phyloP scores from a whole-genome alignment of 1,140 invertebrate species.

The Matsumurasca onukii region DNA sequence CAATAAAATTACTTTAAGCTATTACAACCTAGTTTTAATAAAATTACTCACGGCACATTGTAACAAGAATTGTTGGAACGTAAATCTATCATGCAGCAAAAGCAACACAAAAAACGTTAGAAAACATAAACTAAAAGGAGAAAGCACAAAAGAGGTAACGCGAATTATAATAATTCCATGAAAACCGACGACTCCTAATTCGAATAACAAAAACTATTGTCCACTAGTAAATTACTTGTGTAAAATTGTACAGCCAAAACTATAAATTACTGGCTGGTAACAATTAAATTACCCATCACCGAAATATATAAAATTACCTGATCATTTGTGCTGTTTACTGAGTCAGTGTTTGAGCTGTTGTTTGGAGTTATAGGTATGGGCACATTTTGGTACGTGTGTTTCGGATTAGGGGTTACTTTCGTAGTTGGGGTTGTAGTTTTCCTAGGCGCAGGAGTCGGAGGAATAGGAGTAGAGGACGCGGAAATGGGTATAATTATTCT shows the following conservation, averaged over 20 bases:
- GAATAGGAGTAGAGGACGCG: constrained; percentile 31
- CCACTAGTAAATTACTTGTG: neutral
- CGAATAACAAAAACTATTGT: neutral
- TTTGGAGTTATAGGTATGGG: constrained; percentile 51
- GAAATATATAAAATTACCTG: constrained; percentile 16
- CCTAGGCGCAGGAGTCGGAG: constrained; percentile 51
- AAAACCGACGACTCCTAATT: neutral
- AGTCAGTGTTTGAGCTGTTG: constrained; percentile 29
- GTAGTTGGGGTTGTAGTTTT: constrained; percentile 36
- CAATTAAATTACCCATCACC: constrained; percentile 9
- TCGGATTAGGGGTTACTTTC: constrained; percentile 47
- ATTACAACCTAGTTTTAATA: no score
- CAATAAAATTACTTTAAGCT: no score
- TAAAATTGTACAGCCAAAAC: no score
- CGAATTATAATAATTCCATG: neutral
- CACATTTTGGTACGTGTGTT: constrained; percentile 57
- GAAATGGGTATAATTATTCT: neutral
- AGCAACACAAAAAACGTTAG: neutral
- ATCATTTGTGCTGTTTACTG: constrained; percentile 29
- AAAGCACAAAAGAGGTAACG: neutral
- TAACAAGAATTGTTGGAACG: constrained; percentile 46
- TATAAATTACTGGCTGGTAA: neutral
- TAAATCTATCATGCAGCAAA: constrained; percentile 36
- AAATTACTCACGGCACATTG: constrained; percentile 44
- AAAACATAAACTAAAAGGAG: neutral